Evolutionary conservation across 92 coral and sea anemone genomes (phyloP).

Genomic region (Blastomussa wellsi): DNA sequence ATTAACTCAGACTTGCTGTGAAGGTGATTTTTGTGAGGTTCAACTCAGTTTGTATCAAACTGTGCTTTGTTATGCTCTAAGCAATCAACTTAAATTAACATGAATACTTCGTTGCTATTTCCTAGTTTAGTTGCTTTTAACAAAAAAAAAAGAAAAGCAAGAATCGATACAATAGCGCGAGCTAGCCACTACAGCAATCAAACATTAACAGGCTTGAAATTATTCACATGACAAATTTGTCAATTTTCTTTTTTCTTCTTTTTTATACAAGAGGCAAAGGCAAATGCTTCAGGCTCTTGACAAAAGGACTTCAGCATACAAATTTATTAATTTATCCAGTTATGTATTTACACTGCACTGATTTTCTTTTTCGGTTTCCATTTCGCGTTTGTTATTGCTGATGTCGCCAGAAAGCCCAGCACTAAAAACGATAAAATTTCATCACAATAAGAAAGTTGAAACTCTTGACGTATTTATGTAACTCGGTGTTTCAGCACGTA

Average conservation of each 20-base stretch:
- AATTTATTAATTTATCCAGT: neutral
- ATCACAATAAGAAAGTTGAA: neutral
- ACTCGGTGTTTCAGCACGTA: neutral
- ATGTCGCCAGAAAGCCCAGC: neutral
- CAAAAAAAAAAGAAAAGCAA: neutral
- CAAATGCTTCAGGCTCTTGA: conserved; percentile 13
- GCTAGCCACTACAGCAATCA: neutral
- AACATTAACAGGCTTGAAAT: neutral
- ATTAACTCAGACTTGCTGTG: neutral
- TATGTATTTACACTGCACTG: neutral
- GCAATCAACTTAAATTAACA: neutral
- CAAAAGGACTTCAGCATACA: conserved; percentile 11
- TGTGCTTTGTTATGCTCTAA: neutral
- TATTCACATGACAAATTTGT: neutral
- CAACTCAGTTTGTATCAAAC: neutral
- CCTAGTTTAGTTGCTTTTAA: neutral
- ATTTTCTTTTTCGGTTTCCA: neutral
- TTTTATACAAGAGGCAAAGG: conserved; percentile 15
- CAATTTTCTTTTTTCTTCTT: neutral
- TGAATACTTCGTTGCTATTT: neutral
- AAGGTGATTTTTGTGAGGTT: neutral
- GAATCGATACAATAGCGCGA: neutral
- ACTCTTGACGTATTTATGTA: neutral
- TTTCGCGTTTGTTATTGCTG: neutral
- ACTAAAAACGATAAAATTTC: neutral